Conservation (phyloP, 1,140 invertebrate species). For the Spodoptera frugiperda region DNA sequence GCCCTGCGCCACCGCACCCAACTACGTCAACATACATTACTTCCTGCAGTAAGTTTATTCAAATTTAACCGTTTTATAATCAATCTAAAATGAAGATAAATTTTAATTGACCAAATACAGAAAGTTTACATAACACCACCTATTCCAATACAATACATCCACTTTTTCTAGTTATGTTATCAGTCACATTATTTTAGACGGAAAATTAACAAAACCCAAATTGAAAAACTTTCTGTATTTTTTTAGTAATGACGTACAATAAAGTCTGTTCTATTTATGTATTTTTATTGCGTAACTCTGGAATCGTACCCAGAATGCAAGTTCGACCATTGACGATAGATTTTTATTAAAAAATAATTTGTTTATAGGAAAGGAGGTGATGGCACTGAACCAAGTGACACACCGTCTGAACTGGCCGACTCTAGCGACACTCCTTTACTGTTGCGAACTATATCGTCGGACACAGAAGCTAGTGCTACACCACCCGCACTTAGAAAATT, state of each 20-base stretch:
- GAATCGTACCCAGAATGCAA: no score
- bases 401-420: conserved; percentile 70
- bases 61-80: background rate
- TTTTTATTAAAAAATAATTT: conserved; percentile 3
- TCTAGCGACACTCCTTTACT: conserved; percentile 77
- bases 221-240: no score
- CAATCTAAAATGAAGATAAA: background rate
- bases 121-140: no score
- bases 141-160: no score
- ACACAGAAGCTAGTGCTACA: conserved; percentile 79
- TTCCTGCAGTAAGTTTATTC: conserved; percentile 91
- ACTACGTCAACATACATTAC: conserved; percentile 96
- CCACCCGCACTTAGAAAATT: conserved; percentile 79
- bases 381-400: conserved; percentile 70
- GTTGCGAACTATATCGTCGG: conserved; percentile 81
- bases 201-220: no score
- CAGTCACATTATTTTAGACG: no score
- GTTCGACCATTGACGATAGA: no score
- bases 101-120: background rate
- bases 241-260: no score
- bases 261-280: no score
- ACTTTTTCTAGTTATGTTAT: no score
- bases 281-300: no score
- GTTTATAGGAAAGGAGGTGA: conserved; percentile 69
- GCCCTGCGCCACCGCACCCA: conserved; percentile 88